Percentiles rank a stretch among this genome's conserved stretches.
phyloP scores from a whole-genome alignment of 2,797 vertebrate genomes.

The Chelonia mydas region DNA sequence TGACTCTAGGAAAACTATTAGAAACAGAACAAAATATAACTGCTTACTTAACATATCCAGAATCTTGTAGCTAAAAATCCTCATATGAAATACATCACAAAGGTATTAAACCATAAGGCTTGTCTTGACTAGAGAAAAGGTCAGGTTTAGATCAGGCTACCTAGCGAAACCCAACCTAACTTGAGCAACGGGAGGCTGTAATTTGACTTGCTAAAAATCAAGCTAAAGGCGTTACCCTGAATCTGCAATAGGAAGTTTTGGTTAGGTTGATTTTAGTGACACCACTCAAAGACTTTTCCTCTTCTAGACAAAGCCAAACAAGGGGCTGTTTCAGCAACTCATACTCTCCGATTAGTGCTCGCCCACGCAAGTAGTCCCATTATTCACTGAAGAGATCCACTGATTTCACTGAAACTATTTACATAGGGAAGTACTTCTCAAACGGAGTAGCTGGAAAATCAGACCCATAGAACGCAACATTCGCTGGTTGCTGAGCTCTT shows the following conservation, averaged over 20 bases:
- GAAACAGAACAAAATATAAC: conserved; percentile 20
- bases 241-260: neutral
- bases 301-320: neutral
- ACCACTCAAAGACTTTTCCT: neutral
- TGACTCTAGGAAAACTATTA: neutral
- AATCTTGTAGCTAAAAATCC: neutral
- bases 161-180: neutral
- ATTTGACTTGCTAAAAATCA: too few species aligned
- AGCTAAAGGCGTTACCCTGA: neutral
- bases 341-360: neutral
- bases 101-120: neutral
- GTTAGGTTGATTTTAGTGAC: neutral
- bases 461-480: neutral
- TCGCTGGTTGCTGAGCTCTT: neutral
- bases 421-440: neutral
- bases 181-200: neutral
- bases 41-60: neutral
- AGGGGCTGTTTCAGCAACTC: neutral
- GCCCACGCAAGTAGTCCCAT: neutral
- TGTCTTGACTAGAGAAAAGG: neutral
- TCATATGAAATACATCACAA: neutral
- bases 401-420: neutral
- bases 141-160: neutral
- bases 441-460: neutral
- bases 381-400: neutral